Evolutionary conservation across 2,113 vertebrate species (phyloP).

Genomic region (Ptilonorhynchus violaceus): DNA sequence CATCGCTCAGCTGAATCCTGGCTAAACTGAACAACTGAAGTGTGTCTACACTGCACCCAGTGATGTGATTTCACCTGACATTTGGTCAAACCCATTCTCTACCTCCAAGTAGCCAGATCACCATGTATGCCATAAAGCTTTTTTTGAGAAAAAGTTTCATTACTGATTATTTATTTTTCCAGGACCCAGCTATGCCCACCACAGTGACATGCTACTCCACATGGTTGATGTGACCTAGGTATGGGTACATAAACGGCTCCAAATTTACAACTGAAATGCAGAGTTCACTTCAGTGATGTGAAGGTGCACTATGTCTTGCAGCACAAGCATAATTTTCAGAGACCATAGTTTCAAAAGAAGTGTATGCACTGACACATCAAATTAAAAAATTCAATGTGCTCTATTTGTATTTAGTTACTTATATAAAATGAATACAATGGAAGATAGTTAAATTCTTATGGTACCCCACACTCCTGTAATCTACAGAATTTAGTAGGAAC

Average conservation of each 20-base stretch:
- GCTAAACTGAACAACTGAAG: not conserved
- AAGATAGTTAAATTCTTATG: not conserved
- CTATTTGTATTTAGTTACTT: not conserved
- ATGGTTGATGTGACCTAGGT: not conserved
- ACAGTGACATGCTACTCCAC: not conserved
- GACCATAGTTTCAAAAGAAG: not conserved
- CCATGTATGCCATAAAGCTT: fast-evolving
- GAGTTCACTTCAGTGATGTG: not conserved
- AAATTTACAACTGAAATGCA: not conserved
- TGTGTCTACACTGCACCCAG: not conserved
- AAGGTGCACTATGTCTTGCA: not conserved
- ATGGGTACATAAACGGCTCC: not conserved
- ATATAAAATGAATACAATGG: not conserved
- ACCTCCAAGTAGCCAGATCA: not conserved
- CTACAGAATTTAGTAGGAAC: not conserved
- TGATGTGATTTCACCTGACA: not conserved
- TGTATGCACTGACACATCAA: not conserved
- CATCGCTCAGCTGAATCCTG: not conserved
- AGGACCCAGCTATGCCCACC: not conserved
- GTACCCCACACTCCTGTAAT: not conserved
- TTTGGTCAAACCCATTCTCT: not conserved
- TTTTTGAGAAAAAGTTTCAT: not conserved
- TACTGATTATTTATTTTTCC: not conserved
- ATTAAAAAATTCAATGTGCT: not conserved
- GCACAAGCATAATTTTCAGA: not conserved